phyloP scores from a whole-genome alignment of 2,113 vertebrate genomes.

The Apeltes quadracus region DNA sequence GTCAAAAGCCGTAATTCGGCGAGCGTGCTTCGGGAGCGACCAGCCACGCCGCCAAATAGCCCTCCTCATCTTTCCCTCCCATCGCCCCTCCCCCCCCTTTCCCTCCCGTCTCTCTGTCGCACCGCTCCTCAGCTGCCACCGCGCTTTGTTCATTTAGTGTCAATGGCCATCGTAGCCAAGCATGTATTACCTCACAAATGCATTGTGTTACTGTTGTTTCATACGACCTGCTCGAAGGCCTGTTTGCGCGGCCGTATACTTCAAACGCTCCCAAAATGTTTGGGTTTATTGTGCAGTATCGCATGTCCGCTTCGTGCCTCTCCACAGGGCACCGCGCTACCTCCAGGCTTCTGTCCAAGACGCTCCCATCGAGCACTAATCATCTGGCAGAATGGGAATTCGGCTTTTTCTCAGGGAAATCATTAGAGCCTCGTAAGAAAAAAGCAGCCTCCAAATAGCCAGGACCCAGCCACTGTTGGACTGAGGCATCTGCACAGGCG shows the following conservation, averaged over 20 bases:
- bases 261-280: slow-evolving; percentile 49
- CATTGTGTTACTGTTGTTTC: slow-evolving; percentile 30
- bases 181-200: slow-evolving; percentile 21
- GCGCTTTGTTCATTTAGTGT: slow-evolving; percentile 32
- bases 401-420: slow-evolving; percentile 65
- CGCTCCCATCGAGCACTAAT: slow-evolving; percentile 60
- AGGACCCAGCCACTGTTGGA: slow-evolving; percentile 59
- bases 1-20: slow-evolving; percentile 68
- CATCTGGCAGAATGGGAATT: slow-evolving; percentile 63
- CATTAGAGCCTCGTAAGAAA: slow-evolving; percentile 43
- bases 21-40: slow-evolving; percentile 53
- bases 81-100: slow-evolving; percentile 34
- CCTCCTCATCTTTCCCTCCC: slow-evolving; percentile 67
- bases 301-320: slow-evolving; percentile 40
- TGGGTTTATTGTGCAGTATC: slow-evolving; percentile 51
- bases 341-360: slow-evolving; percentile 65
- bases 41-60: slow-evolving; percentile 63
- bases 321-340: slow-evolving; percentile 47
- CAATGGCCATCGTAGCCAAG: slow-evolving; percentile 17
- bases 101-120: slow-evolving; percentile 57
- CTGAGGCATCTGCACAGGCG: slow-evolving; percentile 62
- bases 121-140: slow-evolving; percentile 38
- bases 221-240: slow-evolving; percentile 24
- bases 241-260: slow-evolving; percentile 32
- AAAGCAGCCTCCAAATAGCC: slow-evolving; percentile 49